Evolutionary conservation across 2,113 vertebrate species (phyloP).

Genomic region (Neodontobutis hainanensis): DNA sequence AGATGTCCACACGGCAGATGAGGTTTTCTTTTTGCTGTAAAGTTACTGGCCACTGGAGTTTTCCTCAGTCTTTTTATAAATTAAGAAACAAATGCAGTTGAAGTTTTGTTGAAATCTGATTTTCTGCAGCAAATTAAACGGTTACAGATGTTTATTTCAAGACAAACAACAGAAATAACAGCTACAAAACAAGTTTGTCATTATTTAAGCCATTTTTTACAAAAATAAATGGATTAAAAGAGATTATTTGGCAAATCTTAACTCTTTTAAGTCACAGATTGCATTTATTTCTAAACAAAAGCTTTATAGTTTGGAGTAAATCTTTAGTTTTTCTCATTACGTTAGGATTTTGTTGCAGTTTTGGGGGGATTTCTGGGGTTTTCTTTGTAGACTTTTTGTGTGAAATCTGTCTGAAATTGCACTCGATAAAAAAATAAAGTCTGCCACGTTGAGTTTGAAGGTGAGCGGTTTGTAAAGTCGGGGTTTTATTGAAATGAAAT

Average conservation of each 20-base stretch:
- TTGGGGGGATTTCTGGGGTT: constrained; percentile 1
- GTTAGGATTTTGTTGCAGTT: neutral
- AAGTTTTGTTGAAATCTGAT: neutral
- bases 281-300: neutral
- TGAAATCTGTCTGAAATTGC: constrained; percentile 55
- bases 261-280: too few relatives aligned
- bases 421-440: constrained; percentile 63
- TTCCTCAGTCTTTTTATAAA: neutral
- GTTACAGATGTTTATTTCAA: too few relatives aligned
- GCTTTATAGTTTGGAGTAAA: neutral
- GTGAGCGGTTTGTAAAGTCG: neutral
- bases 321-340: too few relatives aligned
- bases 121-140: too few relatives aligned
- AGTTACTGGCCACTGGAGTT: constrained; percentile 60
- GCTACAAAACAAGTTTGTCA: too few relatives aligned
- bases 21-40: neutral
- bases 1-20: neutral
- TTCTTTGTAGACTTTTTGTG: constrained; percentile 28
- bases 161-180: too few relatives aligned
- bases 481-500: constrained; percentile 3
- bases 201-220: too few relatives aligned
- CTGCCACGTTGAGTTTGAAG: constrained; percentile 52
- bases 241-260: too few relatives aligned
- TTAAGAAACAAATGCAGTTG: neutral
- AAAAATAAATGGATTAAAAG: too few relatives aligned